Conservation (phyloP, 2,113 vertebrate species). For the Corydoras sp. region DNA sequence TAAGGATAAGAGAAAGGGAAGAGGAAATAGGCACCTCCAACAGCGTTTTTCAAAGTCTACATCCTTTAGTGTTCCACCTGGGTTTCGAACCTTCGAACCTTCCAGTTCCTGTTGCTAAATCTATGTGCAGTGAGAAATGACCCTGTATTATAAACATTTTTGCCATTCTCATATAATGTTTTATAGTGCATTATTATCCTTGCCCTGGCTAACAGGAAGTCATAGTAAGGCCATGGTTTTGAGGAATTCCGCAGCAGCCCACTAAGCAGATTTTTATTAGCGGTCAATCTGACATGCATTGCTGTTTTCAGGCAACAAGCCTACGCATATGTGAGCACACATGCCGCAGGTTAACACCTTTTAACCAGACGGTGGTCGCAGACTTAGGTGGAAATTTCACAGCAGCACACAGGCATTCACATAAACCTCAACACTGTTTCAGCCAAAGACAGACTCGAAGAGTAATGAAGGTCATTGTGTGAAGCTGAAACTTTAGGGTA, state of each 20-base stretch:
- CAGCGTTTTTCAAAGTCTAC: neutral
- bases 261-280: neutral
- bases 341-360: slow-evolving; percentile 10
- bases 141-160: neutral
- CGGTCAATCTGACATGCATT: slow-evolving; percentile 1
- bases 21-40: neutral
- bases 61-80: neutral
- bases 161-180: neutral
- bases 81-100: slow-evolving; percentile 11
- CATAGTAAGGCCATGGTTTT: slow-evolving; percentile 11
- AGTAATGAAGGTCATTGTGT: too few relatives aligned
- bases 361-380: slow-evolving; percentile 5
- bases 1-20: slow-evolving; percentile 8
- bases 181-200: neutral
- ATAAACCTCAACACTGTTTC: slow-evolving; percentile 13
- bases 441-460: neutral
- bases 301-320: slow-evolving; percentile 25
- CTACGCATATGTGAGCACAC: slow-evolving; percentile 20
- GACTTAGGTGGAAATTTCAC: slow-evolving; percentile 23
- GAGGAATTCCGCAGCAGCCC: slow-evolving; percentile 33
- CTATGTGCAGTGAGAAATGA: neutral
- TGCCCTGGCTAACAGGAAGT: slow-evolving; percentile 19
- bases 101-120: slow-evolving; percentile 12
- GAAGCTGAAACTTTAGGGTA: too few relatives aligned
- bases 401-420: slow-evolving; percentile 4